Evolutionary conservation across 2,888 invertebrate species (phyloP).

Genomic region (Microplitis manilae): DNA sequence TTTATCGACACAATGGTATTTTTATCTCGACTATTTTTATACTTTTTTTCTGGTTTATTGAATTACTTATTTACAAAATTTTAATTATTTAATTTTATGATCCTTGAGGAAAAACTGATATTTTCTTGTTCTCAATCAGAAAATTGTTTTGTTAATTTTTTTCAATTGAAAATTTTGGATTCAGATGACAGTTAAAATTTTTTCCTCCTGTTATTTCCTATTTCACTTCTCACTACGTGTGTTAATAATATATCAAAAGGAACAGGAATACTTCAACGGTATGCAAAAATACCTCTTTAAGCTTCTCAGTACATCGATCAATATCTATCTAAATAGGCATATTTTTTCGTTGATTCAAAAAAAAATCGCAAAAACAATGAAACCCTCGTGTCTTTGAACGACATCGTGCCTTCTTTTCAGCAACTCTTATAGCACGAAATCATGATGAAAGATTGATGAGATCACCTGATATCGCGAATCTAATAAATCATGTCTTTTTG

Average conservation of each 20-base stretch:
- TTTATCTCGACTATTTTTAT: neutral
- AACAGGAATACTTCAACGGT: neutral
- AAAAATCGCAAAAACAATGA: neutral
- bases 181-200: no score
- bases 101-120: no score
- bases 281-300: neutral
- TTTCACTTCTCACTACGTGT: no score
- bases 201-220: no score
- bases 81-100: no score
- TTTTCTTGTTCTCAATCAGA: no score
- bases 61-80: no score
- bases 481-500: constrained; percentile 5
- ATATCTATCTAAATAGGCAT: neutral
- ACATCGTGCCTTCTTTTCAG: neutral
- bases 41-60: neutral
- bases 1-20: neutral
- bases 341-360: neutral
- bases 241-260: no score
- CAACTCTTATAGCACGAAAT: neutral
- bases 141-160: no score
- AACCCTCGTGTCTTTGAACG: neutral
- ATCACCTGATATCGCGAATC: constrained; percentile 1
- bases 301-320: neutral
- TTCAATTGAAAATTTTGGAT: no score
- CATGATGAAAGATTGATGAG: constrained; percentile 10